Percentiles rank a stretch among this genome's conserved stretches.
Evolutionary conservation across 2,797 vertebrate genomes (phyloP).

Genomic region (Anguilla obscura): DNA sequence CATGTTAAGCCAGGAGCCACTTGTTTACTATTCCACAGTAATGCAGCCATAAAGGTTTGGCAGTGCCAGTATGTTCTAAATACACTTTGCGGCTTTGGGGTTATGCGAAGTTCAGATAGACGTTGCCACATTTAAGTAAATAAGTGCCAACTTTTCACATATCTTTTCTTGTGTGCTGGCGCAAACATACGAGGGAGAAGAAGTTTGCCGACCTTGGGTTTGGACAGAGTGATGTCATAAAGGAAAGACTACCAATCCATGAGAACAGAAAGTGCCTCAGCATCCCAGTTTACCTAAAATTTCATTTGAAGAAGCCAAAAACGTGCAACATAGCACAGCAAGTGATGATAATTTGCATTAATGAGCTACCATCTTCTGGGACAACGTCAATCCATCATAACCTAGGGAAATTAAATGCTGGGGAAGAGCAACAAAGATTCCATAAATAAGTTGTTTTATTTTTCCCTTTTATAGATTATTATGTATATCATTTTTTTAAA

Average conservation of each 20-base stretch:
- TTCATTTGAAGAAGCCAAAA: not conserved
- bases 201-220: not conserved
- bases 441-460: slow-evolving; percentile 97
- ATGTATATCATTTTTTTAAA: slow-evolving; percentile 73
- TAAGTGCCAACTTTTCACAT: not conserved
- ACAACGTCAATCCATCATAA: not conserved
- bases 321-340: not conserved
- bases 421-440: slow-evolving; percentile 20
- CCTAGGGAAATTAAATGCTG: not conserved
- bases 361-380: not conserved
- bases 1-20: not conserved
- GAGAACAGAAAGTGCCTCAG: not conserved
- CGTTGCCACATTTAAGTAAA: slow-evolving; percentile 10
- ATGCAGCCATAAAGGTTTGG: not conserved
- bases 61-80: not conserved
- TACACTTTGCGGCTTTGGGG: not conserved
- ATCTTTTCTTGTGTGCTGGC: not conserved
- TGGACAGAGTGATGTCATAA: not conserved
- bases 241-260: not conserved
- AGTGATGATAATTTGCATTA: not conserved
- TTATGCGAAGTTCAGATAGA: slow-evolving; percentile 5
- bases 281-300: not conserved
- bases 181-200: not conserved
- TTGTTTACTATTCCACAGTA: not conserved
- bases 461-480: slow-evolving; percentile 81